Conservation (phyloP, 2,113 vertebrate genomes). For the Meleagris gallopavo region DNA sequence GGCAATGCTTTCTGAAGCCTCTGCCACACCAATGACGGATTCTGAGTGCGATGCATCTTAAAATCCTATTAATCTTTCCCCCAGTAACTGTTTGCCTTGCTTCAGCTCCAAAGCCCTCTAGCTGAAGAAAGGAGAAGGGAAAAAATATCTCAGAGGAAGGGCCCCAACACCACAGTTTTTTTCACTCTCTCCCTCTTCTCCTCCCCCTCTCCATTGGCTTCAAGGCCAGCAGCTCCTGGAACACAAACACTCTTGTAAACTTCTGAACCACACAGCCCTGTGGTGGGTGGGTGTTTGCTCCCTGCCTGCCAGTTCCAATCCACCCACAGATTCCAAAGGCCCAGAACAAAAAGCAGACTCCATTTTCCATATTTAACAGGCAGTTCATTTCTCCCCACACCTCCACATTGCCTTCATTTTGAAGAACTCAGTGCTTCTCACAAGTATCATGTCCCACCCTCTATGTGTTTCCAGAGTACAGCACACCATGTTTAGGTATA, state of each 20-base stretch:
- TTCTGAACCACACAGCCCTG: conserved; percentile 76
- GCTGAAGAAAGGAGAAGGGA: conserved; percentile 31
- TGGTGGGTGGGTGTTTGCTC: conserved; percentile 75
- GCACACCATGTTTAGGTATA: not conserved
- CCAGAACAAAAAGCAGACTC: conserved; percentile 71
- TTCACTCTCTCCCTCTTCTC: conserved; percentile 57
- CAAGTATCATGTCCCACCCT: not conserved
- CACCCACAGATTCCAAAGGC: conserved; percentile 76
- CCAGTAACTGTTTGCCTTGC: conserved; percentile 6
- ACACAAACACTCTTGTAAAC: conserved; percentile 76
- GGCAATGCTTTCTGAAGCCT: not conserved
- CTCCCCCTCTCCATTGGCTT: conserved; percentile 62
- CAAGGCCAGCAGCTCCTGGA: conserved; percentile 72
- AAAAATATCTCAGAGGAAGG: conserved; percentile 65
- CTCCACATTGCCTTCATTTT: not conserved
- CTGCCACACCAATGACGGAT: not conserved
- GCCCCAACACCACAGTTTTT: conserved; percentile 68
- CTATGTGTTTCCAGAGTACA: not conserved
- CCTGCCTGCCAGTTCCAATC: conserved; percentile 72
- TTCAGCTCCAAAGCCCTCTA: conserved; percentile 38
- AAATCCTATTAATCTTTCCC: not conserved
- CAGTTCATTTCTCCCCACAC: not conserved
- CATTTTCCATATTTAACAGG: conserved; percentile 66
- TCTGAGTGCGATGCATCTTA: not conserved
- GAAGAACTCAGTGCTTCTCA: not conserved